Conservation (phyloP, 2,797 vertebrate genomes). For the Acipenser ruthenus region DNA sequence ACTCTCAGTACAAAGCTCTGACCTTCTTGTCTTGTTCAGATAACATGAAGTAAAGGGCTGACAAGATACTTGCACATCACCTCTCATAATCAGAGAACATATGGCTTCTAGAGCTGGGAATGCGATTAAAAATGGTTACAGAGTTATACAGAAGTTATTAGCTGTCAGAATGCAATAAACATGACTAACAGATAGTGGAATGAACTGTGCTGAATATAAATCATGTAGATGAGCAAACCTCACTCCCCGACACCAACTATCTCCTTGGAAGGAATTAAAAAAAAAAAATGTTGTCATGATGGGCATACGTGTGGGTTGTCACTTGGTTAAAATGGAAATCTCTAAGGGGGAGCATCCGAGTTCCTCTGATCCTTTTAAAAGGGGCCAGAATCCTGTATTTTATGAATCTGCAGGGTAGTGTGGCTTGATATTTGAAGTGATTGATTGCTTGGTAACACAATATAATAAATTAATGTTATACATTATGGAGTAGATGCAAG, state of each 20-base stretch:
- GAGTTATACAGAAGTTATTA: slow-evolving; percentile 56
- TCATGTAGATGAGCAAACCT: slow-evolving; percentile 24
- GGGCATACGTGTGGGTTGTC: slow-evolving; percentile 18
- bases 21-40: slow-evolving; percentile 46
- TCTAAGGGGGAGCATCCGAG: no score
- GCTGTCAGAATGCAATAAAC: slow-evolving; percentile 59
- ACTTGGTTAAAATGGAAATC: slow-evolving; percentile 31
- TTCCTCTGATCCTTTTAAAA: slow-evolving; percentile 23
- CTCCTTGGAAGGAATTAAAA: slow-evolving; percentile 9
- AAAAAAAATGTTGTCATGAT: slow-evolving; percentile 17
- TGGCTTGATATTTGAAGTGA: no score
- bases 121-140: slow-evolving; percentile 51
- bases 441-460: no score
- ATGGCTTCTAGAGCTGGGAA: slow-evolving; percentile 44
- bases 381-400: no score
- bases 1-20: slow-evolving; percentile 44
- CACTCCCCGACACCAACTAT: slow-evolving; percentile 24
- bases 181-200: slow-evolving; percentile 60
- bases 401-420: no score
- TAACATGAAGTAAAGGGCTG: slow-evolving; percentile 45
- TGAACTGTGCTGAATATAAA: slow-evolving; percentile 42
- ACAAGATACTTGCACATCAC: slow-evolving; percentile 52
- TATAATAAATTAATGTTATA: no score
- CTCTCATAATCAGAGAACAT: slow-evolving; percentile 58
- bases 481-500: no score